Evolutionary conservation across 2,888 invertebrate species (phyloP), one percentile per base, ranked within the genome.

Genomic region (Lysandra coridon): DNA sequence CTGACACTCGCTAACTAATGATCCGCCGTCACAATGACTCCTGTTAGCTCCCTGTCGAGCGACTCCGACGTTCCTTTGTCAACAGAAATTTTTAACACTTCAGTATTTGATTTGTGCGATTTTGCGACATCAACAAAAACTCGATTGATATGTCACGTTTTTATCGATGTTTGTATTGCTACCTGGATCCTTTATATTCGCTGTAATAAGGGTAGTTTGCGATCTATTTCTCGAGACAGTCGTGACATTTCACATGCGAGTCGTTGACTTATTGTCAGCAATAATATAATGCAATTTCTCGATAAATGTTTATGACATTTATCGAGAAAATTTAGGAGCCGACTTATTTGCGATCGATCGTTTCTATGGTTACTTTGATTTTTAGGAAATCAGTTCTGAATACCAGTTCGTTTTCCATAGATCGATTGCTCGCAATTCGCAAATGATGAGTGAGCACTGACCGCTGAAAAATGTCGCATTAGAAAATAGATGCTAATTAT

Each of bases 91-190:
- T 91, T 92, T 93, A 93, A 93, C 94, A 94, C 94, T 93, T 91
- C 93, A 91, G 90, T 92, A 88, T 94, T 93, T 93, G 93, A 94
- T 94, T 92, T 93, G 92, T 91, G 91, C 90, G 93, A 93, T 92
- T 89, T 88, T 85, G 84, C 86, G 81, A 83, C 80, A 82, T 83
- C 80, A 78, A 80, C 80, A 91, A 90, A 91, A 92, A 91, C 88
- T 86, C 91, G 89, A 94, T 94, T 93, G 93, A 94, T 89, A 93
- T 88, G 88, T 94, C 87, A 90, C 91, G 91, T 92, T 92, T 93
- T 93, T 93, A 92, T 92, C 87, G 88, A 88, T 93, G 91, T 93
- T 93, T 92, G 92, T 89, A 88, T 91, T 89, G 87, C 92, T 94
- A 94, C 94, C 94, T 94, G 94, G 88, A 84, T 84, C 87, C 87